Conservation (phyloP, 2,113 vertebrate genomes). For the Synchiropus splendidus region DNA sequence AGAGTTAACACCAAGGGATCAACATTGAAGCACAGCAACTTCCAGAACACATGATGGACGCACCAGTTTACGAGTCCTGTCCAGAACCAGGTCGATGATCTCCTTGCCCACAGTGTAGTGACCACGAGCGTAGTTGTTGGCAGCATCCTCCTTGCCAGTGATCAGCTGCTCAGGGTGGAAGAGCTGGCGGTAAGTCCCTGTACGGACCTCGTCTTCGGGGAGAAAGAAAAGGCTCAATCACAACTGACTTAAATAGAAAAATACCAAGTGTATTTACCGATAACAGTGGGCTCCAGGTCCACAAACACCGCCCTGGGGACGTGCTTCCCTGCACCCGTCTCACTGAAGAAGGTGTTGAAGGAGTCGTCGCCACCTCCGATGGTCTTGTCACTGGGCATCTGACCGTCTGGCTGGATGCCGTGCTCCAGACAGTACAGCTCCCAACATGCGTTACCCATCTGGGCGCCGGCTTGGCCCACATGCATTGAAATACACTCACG, state of each 20-base stretch:
- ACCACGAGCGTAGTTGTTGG: constrained; percentile 72
- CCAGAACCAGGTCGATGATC: constrained; percentile 46
- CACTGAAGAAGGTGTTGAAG: constrained; percentile 64
- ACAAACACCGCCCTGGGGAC: constrained; percentile 57
- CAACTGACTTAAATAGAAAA: no score
- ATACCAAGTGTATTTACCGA: constrained; percentile 26
- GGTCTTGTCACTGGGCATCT: constrained; percentile 60
- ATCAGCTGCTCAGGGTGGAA: constrained; percentile 74
- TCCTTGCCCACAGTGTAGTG: constrained; percentile 54
- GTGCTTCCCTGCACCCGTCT: constrained; percentile 62
- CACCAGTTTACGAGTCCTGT: constrained; percentile 46
- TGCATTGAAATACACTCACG: constrained; percentile 59
- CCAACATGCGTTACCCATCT: constrained; percentile 84
- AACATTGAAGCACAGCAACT: no score
- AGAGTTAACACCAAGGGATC: no score
- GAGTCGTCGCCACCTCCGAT: constrained; percentile 59
- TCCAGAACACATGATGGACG: no score
- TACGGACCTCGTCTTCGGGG: no score
- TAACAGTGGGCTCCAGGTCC: constrained; percentile 59
- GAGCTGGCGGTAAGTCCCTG: constrained; percentile 60
- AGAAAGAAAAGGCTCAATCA: no score
- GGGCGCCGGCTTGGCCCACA: constrained; percentile 68
- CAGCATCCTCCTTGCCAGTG: constrained; percentile 73
- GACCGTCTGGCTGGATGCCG: constrained; percentile 68
- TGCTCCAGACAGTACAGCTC: constrained; percentile 86